Base-by-base conservation (phyloP, 2,797 vertebrate genomes). In the Esox lucius region DNA sequence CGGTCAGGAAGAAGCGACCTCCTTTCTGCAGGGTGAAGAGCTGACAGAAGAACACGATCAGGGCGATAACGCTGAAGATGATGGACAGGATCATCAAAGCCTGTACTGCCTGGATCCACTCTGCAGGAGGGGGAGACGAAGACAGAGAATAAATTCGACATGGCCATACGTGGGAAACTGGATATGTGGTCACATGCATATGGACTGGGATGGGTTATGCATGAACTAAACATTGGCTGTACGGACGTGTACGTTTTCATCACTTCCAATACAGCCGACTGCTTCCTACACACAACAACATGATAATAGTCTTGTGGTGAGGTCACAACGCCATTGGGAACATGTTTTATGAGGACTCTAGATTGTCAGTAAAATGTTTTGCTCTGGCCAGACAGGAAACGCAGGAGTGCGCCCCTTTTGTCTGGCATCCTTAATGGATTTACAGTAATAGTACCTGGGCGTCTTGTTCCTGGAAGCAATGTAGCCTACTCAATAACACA, bases 1-100 rank as follows among this genome's bases (percentile, higher is more conserved):
- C 97, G 2, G 98, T 99, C 88, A 98, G 76, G 85, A 98, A 98
- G 92, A 99, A 99, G 39, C 98, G 92, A 73, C 98, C 98, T 0
- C 98, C 98, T 88, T 99, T 99, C 91, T 97, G 96, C 86, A 99
- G 94, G 0, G 97, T 98, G 91, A 99, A 99, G 82, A 99, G 97
- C 91, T 99, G 98, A 92, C 96, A 98, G 91, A 99, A 99, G 93
- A 99, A 99, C 77, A 98, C 93, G 92, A 98, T 94, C 88, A 99
- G 91, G 17, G 98, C 95, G 77, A 99, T 81, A 81, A 96, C 90
- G 46, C 97, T 97, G 95, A 99, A 99, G 95, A 99, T 95, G 88
- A 99, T 92, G 74, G 97, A 97, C 76, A 99, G 94, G 91, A 98
- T 96, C 97, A 99, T 99, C 90, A 98, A 89, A 0, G 97, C 98